Base-by-base conservation (phyloP, 2,113 vertebrate species). In the Stictonetta naevosa region DNA sequence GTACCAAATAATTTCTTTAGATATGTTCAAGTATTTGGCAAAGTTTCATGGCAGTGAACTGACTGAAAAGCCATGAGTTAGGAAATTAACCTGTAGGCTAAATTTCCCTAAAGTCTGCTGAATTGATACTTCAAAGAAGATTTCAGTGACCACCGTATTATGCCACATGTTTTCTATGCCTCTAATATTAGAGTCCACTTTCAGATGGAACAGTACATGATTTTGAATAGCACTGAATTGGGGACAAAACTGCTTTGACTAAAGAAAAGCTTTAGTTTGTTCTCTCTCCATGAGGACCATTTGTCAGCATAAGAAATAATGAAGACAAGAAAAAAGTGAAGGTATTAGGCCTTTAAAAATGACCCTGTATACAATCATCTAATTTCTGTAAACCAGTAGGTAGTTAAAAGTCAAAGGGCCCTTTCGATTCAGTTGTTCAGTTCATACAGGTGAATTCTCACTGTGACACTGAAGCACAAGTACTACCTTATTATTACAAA, bases 401-500 rank as follows among this genome's bases (percentile, higher is more conserved):
- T 69, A 79, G 42, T 86, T 86, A 83, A 42, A 96, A 81, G 48
- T 60, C 2, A 3, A 95, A 93, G n/a, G 25, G 7, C 28, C 3
- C 8, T 87, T 87, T 83, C 12, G 2, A 63, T 73, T 80, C 83
- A 21, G 62, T 79, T 85, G 50, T 74, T 94, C 53, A 55, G 25
- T 91, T 75, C 62, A 63, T 90, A 83, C 3, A 5, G 78, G 73
- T 38, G 79, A 86, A 23, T 90, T 94, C 72, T 95, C 52, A 42
- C 60, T 83, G 79, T 84, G 79, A 77, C 55, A 83, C 7, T 80
- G 79, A 75, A 92, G 46, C 31, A 72, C 69, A 94, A 79, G 89
- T 84, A 78, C 23, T 78, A 6, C 38, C 94, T 91, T 85, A 71
- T 63, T 83, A 55, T 93, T 92, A 79, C 53, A 89, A 86, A 55